These are phyloP conservation scores for Caenorhabditis sinica DNA, from an alignment of 2,888 invertebrate genomes.

Conservation along the genomic window DNA sequence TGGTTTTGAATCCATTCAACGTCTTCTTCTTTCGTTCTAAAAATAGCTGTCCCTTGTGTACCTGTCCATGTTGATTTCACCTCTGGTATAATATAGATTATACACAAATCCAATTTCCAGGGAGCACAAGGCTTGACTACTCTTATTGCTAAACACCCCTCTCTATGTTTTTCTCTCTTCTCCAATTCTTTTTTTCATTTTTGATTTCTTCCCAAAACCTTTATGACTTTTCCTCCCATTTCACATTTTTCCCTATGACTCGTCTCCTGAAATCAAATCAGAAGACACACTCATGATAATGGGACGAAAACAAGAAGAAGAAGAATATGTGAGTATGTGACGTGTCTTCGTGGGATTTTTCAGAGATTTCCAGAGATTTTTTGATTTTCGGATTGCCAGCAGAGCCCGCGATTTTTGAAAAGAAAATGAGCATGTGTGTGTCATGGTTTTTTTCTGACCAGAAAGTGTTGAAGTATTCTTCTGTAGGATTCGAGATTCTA, in stretches of 20 bases:
- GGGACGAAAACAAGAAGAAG: not conserved
- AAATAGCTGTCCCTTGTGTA: slow-evolving; percentile 55
- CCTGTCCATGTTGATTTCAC: slow-evolving; percentile 29
- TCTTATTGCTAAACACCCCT: not conserved
- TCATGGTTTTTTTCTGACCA: not conserved
- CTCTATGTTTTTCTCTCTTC: not conserved
- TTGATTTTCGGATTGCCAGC: not conserved
- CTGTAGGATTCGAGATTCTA: too few relatives aligned
- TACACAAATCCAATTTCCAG: slow-evolving; percentile 12
- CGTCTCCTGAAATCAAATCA: not conserved
- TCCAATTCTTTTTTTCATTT: slow-evolving; percentile 3
- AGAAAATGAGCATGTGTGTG: not conserved
- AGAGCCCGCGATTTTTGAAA: not conserved
- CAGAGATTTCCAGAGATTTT: slow-evolving; percentile 10
- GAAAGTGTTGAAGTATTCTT: too few relatives aligned
- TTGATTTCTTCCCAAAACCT: slow-evolving; percentile 10
- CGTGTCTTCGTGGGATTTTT: slow-evolving; percentile 19
- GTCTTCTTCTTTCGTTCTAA: slow-evolving; percentile 1
- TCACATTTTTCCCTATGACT: not conserved
- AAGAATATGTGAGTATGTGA: slow-evolving; percentile 20
- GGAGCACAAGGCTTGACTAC: not conserved
- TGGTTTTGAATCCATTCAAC: too few relatives aligned
- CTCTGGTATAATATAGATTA: not conserved
- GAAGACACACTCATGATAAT: not conserved
- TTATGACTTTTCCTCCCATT: too few relatives aligned